Conservation (phyloP, 2,888 invertebrate genomes). For the Patella ulyssiponensis region DNA sequence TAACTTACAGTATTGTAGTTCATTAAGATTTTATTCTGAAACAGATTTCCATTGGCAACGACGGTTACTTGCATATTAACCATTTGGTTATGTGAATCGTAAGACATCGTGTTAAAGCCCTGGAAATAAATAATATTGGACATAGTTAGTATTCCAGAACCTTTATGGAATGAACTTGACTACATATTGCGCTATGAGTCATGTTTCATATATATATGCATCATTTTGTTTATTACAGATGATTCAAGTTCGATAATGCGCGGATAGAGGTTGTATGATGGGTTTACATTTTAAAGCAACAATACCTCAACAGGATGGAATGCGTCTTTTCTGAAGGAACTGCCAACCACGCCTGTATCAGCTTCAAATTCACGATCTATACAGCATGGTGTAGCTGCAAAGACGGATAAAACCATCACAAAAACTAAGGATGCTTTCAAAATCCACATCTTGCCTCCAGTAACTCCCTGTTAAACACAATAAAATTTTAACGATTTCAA, state of each 20-base stretch:
- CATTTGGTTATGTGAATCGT: not conserved
- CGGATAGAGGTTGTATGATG: not conserved
- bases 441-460: no score
- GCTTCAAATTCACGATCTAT: slow-evolving; percentile 4
- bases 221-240: no score
- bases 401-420: not conserved
- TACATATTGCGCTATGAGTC: no score
- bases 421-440: no score
- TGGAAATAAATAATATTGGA: not conserved
- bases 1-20: not conserved
- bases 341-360: not conserved
- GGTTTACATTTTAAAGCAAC: not conserved
- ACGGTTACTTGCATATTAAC: not conserved
- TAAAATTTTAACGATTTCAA: no score
- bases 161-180: not conserved
- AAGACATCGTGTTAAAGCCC: not conserved
- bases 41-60: not conserved
- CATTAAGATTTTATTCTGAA: not conserved
- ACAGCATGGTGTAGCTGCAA: not conserved
- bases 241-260: not conserved
- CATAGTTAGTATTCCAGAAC: not conserved
- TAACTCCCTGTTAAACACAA: no score
- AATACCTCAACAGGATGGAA: not conserved
- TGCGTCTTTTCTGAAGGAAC: not conserved
- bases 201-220: no score